Conservation (phyloP, 2,888 invertebrate species). For the Epirrhoe alternata region DNA sequence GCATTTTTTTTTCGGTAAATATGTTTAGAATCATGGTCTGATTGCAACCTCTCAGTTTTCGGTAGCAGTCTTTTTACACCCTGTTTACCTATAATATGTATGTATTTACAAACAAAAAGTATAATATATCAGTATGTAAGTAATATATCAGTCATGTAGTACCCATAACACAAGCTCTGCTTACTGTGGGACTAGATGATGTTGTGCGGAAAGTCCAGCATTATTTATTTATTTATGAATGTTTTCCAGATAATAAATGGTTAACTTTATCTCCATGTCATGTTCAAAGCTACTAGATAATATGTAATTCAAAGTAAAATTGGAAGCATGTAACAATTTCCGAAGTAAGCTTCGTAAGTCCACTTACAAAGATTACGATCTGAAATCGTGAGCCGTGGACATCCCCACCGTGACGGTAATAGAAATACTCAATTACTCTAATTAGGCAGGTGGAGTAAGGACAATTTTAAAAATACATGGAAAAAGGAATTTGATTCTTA, state of each 20-base stretch:
- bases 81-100: too few relatives aligned
- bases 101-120: too few relatives aligned
- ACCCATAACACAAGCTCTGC: too few relatives aligned
- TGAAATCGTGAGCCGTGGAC: slow-evolving; percentile 49
- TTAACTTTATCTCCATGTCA: not conserved
- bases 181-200: not conserved
- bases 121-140: too few relatives aligned
- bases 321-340: slow-evolving; percentile 24
- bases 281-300: not conserved
- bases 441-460: slow-evolving; percentile 63
- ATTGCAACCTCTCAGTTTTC: too few relatives aligned
- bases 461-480: slow-evolving; percentile 29
- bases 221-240: too few relatives aligned
- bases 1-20: too few relatives aligned
- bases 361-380: slow-evolving; percentile 67
- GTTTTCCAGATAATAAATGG: not conserved
- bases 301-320: slow-evolving; percentile 2
- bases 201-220: too few relatives aligned
- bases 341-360: slow-evolving; percentile 42
- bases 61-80: too few relatives aligned
- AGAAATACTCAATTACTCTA: slow-evolving; percentile 62
- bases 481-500: slow-evolving; percentile 38
- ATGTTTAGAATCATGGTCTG: too few relatives aligned
- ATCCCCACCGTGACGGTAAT: slow-evolving; percentile 57
- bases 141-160: too few relatives aligned